Conservation (phyloP, 2,888 invertebrate species). For the Apocheima hispidaria region DNA sequence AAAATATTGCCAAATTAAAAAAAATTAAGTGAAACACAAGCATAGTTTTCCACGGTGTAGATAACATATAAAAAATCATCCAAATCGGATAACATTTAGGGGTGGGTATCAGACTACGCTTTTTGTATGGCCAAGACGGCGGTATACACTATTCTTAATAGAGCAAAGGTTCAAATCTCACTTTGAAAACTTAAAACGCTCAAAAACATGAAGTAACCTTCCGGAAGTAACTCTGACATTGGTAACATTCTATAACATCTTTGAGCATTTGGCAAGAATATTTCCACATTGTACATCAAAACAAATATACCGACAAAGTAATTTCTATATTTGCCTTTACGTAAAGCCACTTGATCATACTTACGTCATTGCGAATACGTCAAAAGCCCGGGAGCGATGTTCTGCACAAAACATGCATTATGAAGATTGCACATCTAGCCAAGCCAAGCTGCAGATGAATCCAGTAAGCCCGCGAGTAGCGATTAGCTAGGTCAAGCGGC, state of each 20-base stretch:
- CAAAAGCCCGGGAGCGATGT: conserved; percentile 58
- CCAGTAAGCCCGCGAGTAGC: conserved; percentile 31
- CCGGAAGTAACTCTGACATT: neutral
- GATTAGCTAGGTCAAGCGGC: conserved; percentile 25
- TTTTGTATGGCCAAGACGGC: too few species aligned
- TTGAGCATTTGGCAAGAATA: conserved; percentile 17
- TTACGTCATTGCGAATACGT: conserved; percentile 51
- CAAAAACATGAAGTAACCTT: neutral
- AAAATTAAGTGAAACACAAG: too few species aligned
- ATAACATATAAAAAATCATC: too few species aligned
- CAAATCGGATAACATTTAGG: too few species aligned
- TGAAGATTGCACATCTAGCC: conserved; percentile 85
- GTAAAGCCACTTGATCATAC: conserved; percentile 45
- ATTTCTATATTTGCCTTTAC: conserved; percentile 40
- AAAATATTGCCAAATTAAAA: too few species aligned
- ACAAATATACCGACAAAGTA: conserved; percentile 42
- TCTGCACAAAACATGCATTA: conserved; percentile 82
- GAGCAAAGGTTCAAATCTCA: too few species aligned
- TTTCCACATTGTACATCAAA: conserved; percentile 35
- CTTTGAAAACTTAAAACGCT: too few species aligned
- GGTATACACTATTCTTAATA: too few species aligned
- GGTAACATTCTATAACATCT: conserved; percentile 7
- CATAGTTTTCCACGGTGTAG: too few species aligned
- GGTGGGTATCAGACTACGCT: too few species aligned
- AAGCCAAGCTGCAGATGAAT: conserved; percentile 73